Conservation (phyloP, 2,888 invertebrate species). For the Theodoxus fluviatilis region DNA sequence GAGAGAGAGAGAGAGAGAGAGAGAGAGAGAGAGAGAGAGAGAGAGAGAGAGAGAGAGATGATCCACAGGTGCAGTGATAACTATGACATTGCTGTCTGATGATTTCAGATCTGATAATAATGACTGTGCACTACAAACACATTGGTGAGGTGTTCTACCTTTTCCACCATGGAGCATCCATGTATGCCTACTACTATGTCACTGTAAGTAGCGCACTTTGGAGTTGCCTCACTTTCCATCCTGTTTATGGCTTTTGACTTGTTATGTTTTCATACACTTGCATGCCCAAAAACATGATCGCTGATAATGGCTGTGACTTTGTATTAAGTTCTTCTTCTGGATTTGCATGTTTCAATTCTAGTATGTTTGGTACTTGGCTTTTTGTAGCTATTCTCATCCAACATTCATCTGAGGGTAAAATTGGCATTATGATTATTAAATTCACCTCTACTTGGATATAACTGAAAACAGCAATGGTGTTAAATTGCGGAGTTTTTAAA, state of each 20-base stretch:
- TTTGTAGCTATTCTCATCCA: too few relatives aligned
- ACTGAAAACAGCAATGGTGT: too few relatives aligned
- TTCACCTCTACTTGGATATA: too few relatives aligned
- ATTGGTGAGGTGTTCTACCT: constrained; percentile 55
- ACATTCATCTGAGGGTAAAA: too few relatives aligned
- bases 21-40: neutral
- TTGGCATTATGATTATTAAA: too few relatives aligned
- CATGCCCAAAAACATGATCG: neutral
- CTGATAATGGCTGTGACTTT: neutral
- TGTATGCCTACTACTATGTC: constrained; percentile 59
- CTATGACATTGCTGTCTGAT: too few relatives aligned
- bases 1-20: constrained; percentile 20
- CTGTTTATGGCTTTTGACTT: neutral
- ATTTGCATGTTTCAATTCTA: neutral
- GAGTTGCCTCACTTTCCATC: too few relatives aligned
- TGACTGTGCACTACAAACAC: constrained; percentile 47
- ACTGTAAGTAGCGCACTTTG: constrained; percentile 52
- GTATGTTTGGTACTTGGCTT: neutral
- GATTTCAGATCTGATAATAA: constrained; percentile 47
- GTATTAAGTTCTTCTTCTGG: neutral
- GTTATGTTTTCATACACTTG: neutral
- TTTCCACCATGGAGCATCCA: constrained; percentile 56
- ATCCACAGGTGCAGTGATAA: too few relatives aligned
- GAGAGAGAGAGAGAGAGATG: too few relatives aligned
- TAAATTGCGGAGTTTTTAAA: too few relatives aligned